Conservation (phyloP, 1,140 invertebrate species). For the Microplitis mediator region DNA sequence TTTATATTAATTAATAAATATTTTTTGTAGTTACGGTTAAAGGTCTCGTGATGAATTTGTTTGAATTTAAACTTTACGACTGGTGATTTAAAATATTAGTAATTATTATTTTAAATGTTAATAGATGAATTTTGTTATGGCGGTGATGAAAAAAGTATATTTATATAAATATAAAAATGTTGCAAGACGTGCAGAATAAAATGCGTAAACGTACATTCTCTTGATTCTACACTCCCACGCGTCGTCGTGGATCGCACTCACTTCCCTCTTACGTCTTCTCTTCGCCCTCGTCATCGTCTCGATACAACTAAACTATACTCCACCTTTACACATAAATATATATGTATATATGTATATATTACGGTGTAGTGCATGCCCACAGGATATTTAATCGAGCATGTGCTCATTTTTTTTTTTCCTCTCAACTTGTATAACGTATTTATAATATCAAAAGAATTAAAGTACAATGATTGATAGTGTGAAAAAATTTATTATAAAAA, state of each 20-base stretch:
- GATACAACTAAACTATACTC: not conserved
- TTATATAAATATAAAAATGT: not conserved
- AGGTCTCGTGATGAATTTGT: too few species aligned
- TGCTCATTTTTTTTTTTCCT: not conserved
- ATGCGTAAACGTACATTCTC: slow-evolving; percentile 12
- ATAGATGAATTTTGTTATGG: not conserved
- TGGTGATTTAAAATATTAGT: too few species aligned
- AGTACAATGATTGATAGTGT: slow-evolving; percentile 1
- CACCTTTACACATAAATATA: not conserved
- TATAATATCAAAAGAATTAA: too few species aligned
- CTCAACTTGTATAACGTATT: not conserved
- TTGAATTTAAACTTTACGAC: too few species aligned
- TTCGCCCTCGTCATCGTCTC: not conserved
- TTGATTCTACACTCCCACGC: slow-evolving; percentile 15
- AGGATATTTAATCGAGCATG: slow-evolving; percentile 17
- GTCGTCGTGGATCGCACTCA: slow-evolving; percentile 9
- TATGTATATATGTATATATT: not conserved
- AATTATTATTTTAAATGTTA: not conserved
- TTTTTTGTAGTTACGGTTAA: too few species aligned
- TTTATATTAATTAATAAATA: too few species aligned
- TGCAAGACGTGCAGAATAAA: not conserved
- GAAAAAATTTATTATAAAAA: slow-evolving; percentile 5
- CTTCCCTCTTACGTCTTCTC: slow-evolving; percentile 13
- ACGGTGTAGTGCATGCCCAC: not conserved
- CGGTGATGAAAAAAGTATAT: not conserved